Evolutionary conservation across 2,113 vertebrate genomes (phyloP), one percentile per base, ranked within the genome.

Genomic region (Esox niger): DNA sequence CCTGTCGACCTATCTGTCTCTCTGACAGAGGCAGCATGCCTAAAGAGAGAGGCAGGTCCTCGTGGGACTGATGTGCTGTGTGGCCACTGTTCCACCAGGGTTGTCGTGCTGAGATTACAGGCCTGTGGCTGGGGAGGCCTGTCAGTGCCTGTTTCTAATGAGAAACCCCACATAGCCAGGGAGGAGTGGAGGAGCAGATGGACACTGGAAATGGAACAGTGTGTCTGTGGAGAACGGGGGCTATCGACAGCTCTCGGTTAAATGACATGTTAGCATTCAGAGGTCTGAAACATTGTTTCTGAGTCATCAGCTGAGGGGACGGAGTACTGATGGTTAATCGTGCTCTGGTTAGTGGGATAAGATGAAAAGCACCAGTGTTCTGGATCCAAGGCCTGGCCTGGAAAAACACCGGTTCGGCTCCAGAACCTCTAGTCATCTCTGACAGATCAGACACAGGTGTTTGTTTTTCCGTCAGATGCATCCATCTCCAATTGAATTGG

Each of bases 111-210:
- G 31, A 59, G 27, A 59, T 30, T 59, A 8, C 25, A 31, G 2
- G 17, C 56, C 56, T 4, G 27, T 59, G 56, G 56, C 10, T 20
- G 26, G 56, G 29, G 26, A 20, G 27, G 56, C 15, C 26, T 29
- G 26, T 27, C 29, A 8, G 35, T 30, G 15, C 25, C 52, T 31
- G 56, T 20, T 47, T n/a, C 59, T 73, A 68, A 74, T 68, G 62
- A 64, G 27, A 62, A 62, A 17, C 20, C 71, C 17, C 7, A 9
- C 30, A 59, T 59, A 27, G 56, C 30, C 31, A 20, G 49, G 67
- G 58, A 68, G 65, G 63, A 61, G 54, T 43, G 15, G 15, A 43
- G 35, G 31, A n/a, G n/a, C n/a, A 58, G 66, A 27, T 29, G 25
- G 59, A 35, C 25, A 46, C 46, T 32, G n/a, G 26, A 29, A 32